Evolutionary conservation across 2,797 vertebrate species (phyloP).

Genomic region (Lycodopsis pacificus): DNA sequence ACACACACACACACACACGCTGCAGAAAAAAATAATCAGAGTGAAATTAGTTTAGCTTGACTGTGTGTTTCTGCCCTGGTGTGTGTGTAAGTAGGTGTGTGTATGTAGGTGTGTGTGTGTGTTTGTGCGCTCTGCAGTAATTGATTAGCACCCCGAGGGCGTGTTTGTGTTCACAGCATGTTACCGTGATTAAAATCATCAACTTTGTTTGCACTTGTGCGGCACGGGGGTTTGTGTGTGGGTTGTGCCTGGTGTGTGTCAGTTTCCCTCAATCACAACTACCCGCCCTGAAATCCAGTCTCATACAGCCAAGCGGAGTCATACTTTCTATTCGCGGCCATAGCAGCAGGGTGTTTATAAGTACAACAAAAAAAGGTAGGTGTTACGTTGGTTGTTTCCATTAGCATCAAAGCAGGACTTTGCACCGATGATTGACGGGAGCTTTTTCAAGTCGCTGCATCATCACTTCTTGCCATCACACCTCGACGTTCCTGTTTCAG

Average conservation of each 20-base stretch:
- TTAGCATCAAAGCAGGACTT: conserved; percentile 29
- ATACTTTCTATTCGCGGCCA: conserved; percentile 26
- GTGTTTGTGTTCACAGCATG: conserved; percentile 75
- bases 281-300: background rate
- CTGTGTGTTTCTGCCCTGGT: conserved; percentile 27
- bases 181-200: conserved; percentile 78
- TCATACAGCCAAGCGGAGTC: conserved; percentile 4
- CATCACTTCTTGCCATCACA: conserved; percentile 33
- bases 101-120: background rate
- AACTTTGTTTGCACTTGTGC: conserved; percentile 63
- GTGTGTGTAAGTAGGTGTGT: conserved; percentile 10
- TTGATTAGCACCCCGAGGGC: conserved; percentile 75
- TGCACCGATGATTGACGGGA: conserved; percentile 34
- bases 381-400: conserved; percentile 23
- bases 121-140: conserved; percentile 50
- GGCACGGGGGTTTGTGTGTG: conserved; percentile 13
- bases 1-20: conserved; percentile 21
- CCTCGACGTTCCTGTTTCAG: background rate
- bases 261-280: conserved; percentile 22
- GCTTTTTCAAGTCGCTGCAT: conserved; percentile 29
- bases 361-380: background rate
- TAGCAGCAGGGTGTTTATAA: conserved; percentile 39
- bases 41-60: conserved; percentile 54
- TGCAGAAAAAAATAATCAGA: conserved; percentile 18
- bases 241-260: background rate